Evolutionary conservation across 2,113 vertebrate species (phyloP).

Genomic region (Nettapus auritus): DNA sequence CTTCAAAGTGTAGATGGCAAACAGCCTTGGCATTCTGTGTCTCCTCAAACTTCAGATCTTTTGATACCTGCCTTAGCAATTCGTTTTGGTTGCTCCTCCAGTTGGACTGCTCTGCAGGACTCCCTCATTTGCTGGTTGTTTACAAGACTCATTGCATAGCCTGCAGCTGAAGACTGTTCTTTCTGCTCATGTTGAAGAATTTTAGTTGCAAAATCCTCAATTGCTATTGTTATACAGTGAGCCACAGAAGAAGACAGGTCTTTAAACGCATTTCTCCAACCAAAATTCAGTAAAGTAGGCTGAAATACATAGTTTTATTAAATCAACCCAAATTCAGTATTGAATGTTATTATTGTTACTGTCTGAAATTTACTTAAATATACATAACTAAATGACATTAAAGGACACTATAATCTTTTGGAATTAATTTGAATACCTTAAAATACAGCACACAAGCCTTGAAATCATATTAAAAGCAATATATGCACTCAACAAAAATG

Average conservation of each 20-base stretch:
- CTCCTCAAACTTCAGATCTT: constrained; percentile 50
- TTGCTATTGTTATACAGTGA: constrained; percentile 83
- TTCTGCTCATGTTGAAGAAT: constrained; percentile 86
- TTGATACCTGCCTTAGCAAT: constrained; percentile 87
- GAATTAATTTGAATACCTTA: constrained; percentile 1
- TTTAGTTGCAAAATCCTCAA: constrained; percentile 85
- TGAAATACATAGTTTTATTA: constrained; percentile 72
- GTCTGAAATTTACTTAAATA: constrained; percentile 12
- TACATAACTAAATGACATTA: not conserved
- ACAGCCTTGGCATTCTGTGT: constrained; percentile 30
- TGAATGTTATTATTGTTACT: constrained; percentile 13
- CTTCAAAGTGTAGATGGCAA: constrained; percentile 55
- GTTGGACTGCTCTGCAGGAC: constrained; percentile 63
- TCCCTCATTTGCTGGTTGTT: constrained; percentile 70
- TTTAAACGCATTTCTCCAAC: constrained; percentile 89
- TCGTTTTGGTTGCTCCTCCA: constrained; percentile 86
- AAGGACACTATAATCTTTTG: not conserved
- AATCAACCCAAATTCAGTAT: not conserved
- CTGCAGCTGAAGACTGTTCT: constrained; percentile 65
- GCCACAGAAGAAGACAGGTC: constrained; percentile 84
- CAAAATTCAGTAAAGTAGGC: constrained; percentile 83
- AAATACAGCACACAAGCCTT: not conserved
- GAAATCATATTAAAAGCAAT: constrained; percentile 48
- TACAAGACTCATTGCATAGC: constrained; percentile 71
- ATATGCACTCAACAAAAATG: constrained; percentile 36